Base-by-base conservation (phyloP, 2,797 vertebrate species). In the Monodelphis domestica region DNA sequence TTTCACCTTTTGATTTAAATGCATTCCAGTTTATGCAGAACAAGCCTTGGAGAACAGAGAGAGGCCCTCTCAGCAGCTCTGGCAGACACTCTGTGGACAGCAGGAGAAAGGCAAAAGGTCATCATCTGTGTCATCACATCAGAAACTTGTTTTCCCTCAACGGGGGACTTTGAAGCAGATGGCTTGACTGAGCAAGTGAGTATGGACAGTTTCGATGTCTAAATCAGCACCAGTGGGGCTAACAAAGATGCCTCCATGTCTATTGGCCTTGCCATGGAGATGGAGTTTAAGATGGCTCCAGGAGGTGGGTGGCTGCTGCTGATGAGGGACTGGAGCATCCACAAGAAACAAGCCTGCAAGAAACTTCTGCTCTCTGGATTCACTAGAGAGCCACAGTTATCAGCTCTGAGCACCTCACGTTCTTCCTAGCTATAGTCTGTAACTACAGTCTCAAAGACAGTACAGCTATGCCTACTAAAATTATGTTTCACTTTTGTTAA, bases 1-100 rank as follows among this genome's bases (percentile, higher is more conserved):
- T 9, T 38, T 87, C 30, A 4, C 30, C 0, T 54, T 90, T 30
- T 38, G 0, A 33, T 15, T 53, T 53, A 84, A 84, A 91, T 87
- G 0, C 3, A 0, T 51, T 7, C 0, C 96, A 99, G 99, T 94
- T 97, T 99, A 55, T 1, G 89, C 54, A 94, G 94, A 17, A 45
- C 98, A 0, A 97, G 98, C 56, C 95, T 29, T 53, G 90, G 30
- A 88, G 98, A 99, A 4, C 99, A 99, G 96, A 97, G 98, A 0
- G 92, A 26, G 45, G 98, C 98, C 0, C 96, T 99, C 97, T 98
- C 98, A 0, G 92, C 9, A 0, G 98, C 98, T 0, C 93, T 99
- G 84, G 95, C 98, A 0, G 98, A 98, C 94, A 98, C 97, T 91
- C 98, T 99, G 52, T 99, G 99, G 99, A 98, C 97, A 57, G 98